Conservation (phyloP, 2,888 invertebrate species). For the Onthophagus sagittarius region DNA sequence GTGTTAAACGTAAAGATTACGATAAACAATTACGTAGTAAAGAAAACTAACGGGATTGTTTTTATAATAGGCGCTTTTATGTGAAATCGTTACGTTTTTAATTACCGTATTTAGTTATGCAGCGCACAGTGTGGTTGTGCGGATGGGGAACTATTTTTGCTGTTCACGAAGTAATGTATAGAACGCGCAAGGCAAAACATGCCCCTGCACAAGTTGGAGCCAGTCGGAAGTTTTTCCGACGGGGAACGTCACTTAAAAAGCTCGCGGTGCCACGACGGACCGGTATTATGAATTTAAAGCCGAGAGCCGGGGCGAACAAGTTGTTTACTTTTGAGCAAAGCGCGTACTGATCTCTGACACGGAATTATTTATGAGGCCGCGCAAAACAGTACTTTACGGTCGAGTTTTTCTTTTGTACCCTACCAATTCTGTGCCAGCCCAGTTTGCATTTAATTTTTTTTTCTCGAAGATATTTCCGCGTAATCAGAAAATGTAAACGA, state of each 20-base stretch:
- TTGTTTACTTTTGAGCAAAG: not conserved
- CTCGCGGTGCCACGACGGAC: not conserved
- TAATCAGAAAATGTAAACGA: not conserved
- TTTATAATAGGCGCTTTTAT: not conserved
- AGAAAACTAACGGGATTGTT: not conserved
- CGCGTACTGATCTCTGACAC: not conserved
- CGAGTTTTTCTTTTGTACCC: not conserved
- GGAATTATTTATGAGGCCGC: not conserved
- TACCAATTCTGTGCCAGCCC: not conserved
- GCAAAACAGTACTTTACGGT: not conserved
- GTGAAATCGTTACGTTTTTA: not conserved
- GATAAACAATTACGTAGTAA: not conserved
- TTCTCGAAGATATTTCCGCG: not conserved
- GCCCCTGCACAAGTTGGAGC: not conserved
- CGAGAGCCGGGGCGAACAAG: not conserved
- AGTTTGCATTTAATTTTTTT: not conserved
- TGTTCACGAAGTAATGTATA: not conserved
- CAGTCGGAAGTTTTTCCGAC: not conserved
- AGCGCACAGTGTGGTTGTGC: not conserved
- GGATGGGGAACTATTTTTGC: not conserved
- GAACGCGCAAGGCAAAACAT: not conserved
- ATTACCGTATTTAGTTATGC: not conserved
- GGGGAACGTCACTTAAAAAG: not conserved
- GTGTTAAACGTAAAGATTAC: not conserved
- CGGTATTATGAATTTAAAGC: not conserved